Evolutionary conservation across 2,797 vertebrate genomes (phyloP), one percentile per base, ranked within the genome.

Genomic region (Adelosebastes latens): DNA sequence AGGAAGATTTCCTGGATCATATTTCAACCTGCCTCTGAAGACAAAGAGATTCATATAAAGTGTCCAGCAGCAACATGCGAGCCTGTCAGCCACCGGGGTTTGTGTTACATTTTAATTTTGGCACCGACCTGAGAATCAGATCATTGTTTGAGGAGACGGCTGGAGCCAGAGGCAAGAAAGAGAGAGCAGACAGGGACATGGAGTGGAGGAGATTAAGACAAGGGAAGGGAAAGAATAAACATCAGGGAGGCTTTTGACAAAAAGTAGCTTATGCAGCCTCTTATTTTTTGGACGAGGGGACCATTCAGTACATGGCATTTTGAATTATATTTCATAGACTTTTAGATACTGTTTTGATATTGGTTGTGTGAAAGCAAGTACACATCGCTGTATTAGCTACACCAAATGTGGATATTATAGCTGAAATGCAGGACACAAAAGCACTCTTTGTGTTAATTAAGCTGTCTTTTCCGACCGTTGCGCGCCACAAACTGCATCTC

Each of bases 171-270:
- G 77, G 88, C 86, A 73, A 69, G 77, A 83, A 78, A 68, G 64
- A 67, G 49, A 87, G 81, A 85, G 78, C 80, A 76, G 77, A 80
- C 82, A 73, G 71, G 75, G 78, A 87, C 58, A 75, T 59, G 65
- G 63, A 86, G 82, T 73, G 83, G 59, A 85, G 64, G 74, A 89
- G 91, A 92, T 93, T 89, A 87, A 88, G 76, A 85, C 80, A 75
- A 75, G 70, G 74, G 46, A 76, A 75, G 67, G 66, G 52, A 62
- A 75, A 72, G 63, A 82, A 87, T 81, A 88, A 88, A 89, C 69
- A 84, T 14, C 16, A 22, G 46, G 52, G 75, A 64, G 63, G 72
- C 69, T 85, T 81, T 80, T 65, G 32, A 84, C 53, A 67, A 84
- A 85, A 87, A 82, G 59, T 58, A 68, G 68, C 67, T 85, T 80